phyloP scores from a whole-genome alignment of 2,797 vertebrate genomes.

The Lagocephalus sceleratus region DNA sequence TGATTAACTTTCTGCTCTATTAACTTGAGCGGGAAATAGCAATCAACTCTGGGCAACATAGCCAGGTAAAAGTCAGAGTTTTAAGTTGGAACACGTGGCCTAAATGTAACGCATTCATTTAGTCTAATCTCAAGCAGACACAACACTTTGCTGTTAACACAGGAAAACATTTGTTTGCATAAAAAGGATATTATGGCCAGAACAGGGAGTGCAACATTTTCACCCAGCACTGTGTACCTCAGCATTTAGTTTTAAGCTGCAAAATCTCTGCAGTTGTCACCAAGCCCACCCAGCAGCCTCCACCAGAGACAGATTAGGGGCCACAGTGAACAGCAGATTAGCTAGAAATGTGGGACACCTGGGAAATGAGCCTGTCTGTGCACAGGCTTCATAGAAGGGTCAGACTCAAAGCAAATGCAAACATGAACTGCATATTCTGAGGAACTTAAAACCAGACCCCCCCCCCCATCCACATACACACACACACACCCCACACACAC shows the following conservation, averaged over 20 bases:
- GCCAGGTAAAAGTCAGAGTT: background rate
- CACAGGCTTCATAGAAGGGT: constrained; percentile 26
- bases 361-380: constrained; percentile 66
- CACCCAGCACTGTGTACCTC: constrained; percentile 18
- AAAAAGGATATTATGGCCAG: background rate
- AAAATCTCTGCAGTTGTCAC: constrained; percentile 65
- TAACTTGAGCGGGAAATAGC: constrained; percentile 22
- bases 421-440: constrained; percentile 15
- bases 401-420: constrained; percentile 15
- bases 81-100: background rate
- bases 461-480: no score
- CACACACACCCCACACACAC: constrained; percentile 13
- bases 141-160: background rate
- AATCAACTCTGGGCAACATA: background rate
- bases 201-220: constrained; percentile 6
- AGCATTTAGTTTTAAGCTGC: constrained; percentile 54
- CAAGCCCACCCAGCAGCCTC: constrained; percentile 52
- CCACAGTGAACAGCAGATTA: constrained; percentile 74
- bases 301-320: constrained; percentile 68
- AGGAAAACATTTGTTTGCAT: background rate
- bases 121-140: background rate
- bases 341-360: constrained; percentile 76
- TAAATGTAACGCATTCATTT: background rate
- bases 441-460: background rate
- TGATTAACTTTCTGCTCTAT: constrained; percentile 25